Percentiles rank a stretch among this genome's conserved stretches.
Evolutionary conservation across 1,140 invertebrate species (phyloP).

Genomic region (Anagrus nilaparvatae): DNA sequence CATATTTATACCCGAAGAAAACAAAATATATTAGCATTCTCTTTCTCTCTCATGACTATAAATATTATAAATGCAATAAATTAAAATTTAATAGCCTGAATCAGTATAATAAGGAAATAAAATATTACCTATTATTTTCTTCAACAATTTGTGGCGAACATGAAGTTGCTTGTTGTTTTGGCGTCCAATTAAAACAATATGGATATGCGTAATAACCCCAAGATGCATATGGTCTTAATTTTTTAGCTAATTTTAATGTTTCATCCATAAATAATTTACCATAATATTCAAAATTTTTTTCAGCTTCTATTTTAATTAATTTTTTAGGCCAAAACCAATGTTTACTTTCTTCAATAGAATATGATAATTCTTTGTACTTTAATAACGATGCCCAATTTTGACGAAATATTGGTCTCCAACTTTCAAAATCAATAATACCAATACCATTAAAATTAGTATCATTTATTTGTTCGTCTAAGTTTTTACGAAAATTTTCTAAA

Average conservation of each 20-base stretch:
- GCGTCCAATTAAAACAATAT: conserved; percentile 63
- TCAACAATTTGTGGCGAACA: conserved; percentile 43
- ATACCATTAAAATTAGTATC: conserved; percentile 53
- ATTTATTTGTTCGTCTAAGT: conserved; percentile 48
- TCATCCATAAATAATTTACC: conserved; percentile 54
- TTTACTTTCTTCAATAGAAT: conserved; percentile 44
- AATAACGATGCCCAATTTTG: conserved; percentile 58
- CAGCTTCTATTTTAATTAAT: conserved; percentile 46
- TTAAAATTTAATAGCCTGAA: too few species aligned
- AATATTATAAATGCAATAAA: too few species aligned
- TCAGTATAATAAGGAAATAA: too few species aligned
- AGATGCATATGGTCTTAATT: conserved; percentile 50
- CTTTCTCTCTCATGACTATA: too few species aligned
- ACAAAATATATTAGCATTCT: too few species aligned
- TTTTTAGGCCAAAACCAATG: conserved; percentile 51
- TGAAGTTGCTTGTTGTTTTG: conserved; percentile 34
- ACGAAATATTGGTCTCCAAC: conserved; percentile 65
- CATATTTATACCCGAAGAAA: too few species aligned
- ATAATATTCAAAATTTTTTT: conserved; percentile 47
- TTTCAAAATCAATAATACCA: conserved; percentile 72
- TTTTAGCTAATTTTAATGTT: conserved; percentile 51
- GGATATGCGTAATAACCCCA: conserved; percentile 81
- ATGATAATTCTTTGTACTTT: conserved; percentile 53
- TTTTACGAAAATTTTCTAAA: conserved; percentile 44
- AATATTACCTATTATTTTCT: conserved; percentile 54